Base-by-base conservation (phyloP, 2,888 invertebrate species). In the Danaus chrysippus region DNA sequence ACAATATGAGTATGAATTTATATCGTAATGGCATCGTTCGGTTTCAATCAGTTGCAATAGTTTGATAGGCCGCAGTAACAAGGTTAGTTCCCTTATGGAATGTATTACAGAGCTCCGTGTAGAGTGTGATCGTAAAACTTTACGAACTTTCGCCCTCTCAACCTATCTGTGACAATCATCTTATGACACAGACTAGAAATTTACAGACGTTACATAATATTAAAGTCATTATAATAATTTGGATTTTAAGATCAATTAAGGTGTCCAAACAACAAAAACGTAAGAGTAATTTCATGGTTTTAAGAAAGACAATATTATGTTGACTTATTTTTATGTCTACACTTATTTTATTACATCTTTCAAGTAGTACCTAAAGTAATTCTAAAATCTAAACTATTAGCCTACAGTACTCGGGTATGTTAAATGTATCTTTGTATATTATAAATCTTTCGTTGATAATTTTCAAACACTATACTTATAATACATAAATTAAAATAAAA, bases 51-150 rank as follows among this genome's bases (percentile, higher is more conserved):
- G 71, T 62, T 42, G 41, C 64, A 68, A 70, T 71, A 71, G 74
- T 68, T 66, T 68, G 63, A 71, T 71, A 70, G 68, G 66, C 73
- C 71, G 68, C 73, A 71, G 69, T 71, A 71, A 69, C 63, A 64
- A 66, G 58, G 64, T 65, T 61, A 67, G 63, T 61, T 69, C 71
- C 71, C 68, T 74, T 73, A 72, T 69, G 70, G 70, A 70, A 70
- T 74, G 73, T 70, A 69, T 70, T 70, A 72, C 68, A 70, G 70
- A 71, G 73, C 71, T 74, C 78, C 82, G 82, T 82, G 83, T 84
- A 83, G 86, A 86, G 86, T 82, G 83, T 76, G 71, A 73, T 89
- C 88, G 86, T 90, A 90, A 90, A 89, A 88, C 78, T 90, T 90
- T 89, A 89, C 86, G 88, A 86, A 88, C 87, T 87, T 77, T 74